A percentile compares a stretch with the other conserved stretches of the same genome.
Evolutionary conservation across 2,113 vertebrate genomes (phyloP).

Genomic region (Phodopus roborovskii): DNA sequence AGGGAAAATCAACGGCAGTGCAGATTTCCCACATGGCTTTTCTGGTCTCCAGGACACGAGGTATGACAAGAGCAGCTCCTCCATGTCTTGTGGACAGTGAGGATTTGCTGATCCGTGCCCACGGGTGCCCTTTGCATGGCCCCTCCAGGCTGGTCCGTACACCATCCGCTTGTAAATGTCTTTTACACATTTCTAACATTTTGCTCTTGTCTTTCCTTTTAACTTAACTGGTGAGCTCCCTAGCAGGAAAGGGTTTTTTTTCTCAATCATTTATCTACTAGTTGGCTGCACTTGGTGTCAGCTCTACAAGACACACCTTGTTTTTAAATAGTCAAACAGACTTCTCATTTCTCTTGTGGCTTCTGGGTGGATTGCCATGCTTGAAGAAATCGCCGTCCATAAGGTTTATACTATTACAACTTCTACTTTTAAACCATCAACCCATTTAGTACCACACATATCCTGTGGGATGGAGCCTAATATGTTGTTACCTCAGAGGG

Average conservation of each 20-base stretch:
- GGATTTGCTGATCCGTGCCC: neutral
- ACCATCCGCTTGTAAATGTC: neutral
- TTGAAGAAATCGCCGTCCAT: neutral
- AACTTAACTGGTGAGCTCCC: neutral
- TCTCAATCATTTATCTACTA: neutral
- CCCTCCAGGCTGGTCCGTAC: neutral
- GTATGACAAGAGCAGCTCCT: neutral
- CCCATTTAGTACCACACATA: neutral
- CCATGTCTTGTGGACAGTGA: fast-evolving
- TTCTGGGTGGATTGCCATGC: neutral
- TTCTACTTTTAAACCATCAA: neutral
- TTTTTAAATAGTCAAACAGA: neutral
- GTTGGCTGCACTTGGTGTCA: neutral
- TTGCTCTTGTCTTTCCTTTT: neutral
- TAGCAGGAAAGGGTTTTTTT: neutral
- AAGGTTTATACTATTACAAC: neutral
- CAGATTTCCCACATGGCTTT: neutral
- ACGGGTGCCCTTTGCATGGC: neutral
- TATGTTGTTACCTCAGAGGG: neutral
- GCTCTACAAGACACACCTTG: neutral
- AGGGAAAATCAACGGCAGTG: neutral
- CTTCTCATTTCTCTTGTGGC: neutral
- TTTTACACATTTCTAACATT: neutral
- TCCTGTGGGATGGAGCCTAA: neutral
- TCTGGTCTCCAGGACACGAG: neutral